Evolutionary conservation across 2,797 vertebrate genomes (phyloP).

Genomic region (Silurus lanzhouensis): DNA sequence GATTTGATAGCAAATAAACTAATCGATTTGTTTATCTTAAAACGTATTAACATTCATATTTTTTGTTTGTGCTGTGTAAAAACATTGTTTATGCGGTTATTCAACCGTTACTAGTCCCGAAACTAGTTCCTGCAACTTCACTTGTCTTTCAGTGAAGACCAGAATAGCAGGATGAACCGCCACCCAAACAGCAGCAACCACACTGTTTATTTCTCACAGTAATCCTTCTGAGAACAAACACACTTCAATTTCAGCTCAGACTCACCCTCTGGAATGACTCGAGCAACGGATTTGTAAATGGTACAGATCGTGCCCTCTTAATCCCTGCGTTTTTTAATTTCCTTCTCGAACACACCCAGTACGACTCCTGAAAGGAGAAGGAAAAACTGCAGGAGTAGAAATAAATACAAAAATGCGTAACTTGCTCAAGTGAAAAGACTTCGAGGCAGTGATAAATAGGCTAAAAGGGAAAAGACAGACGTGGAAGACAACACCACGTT

Average conservation of each 20-base stretch:
- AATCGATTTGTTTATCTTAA: no score
- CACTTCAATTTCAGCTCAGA: background rate
- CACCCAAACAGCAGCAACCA: constrained; percentile 21
- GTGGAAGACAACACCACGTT: background rate
- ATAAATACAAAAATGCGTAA: background rate
- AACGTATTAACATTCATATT: no score
- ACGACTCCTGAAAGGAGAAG: background rate
- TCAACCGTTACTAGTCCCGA: background rate
- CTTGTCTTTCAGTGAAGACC: constrained; percentile 21
- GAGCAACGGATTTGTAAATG: background rate
- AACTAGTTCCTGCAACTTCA: constrained; percentile 2
- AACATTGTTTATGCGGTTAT: background rate
- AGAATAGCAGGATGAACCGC: constrained; percentile 40
- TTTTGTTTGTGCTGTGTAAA: no score
- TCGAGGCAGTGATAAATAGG: no score
- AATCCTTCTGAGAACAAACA: background rate
- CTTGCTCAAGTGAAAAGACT: background rate
- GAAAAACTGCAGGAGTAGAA: background rate
- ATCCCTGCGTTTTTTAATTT: background rate
- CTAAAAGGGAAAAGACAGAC: background rate
- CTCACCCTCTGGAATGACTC: background rate
- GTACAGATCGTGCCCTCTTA: background rate
- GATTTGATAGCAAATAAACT: no score
- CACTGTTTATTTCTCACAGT: constrained; percentile 26
- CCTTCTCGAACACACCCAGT: constrained; percentile 4